Evolutionary conservation across 2,113 vertebrate genomes (phyloP), one percentile per base, ranked within the genome.

Genomic region (Columba livia): DNA sequence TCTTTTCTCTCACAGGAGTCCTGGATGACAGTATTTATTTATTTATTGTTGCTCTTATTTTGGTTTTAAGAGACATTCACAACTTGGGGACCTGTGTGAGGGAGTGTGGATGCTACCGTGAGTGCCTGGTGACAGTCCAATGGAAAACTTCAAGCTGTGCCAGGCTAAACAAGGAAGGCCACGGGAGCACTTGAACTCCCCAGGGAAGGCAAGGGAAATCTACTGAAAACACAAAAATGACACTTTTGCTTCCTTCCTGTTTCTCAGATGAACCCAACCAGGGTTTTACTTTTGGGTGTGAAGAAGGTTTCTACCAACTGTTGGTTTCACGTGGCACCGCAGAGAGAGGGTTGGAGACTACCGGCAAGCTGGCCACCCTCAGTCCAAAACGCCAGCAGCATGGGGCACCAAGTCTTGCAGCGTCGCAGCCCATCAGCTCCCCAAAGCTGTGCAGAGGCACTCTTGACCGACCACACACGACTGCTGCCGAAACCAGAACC

Each of bases 1-100:
- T 61, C 36, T 83, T 66, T 24, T 75, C 85, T 96, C 73, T 92
- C 92, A 92, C 75, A 89, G 74, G 83, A 94, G 15, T 66, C 64
- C 79, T 66, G 73, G 66, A 65, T 42, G 69, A 40, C 31, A 66
- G 23, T 92, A 47, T 96, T 96, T 96, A 86, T 96, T 96, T 96
- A 86, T 97, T 95, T 97, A 74, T 70, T 4, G 4, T 81, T 74
- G 42, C 69, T 78, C 29, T 84, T 56, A 54, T 54, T 92, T 62
- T 74, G 31, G 31, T 57, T 95, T 96, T 87, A 85, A 85, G 92
- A 96, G 66, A 69, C 51, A 88, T 60, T 44, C 61, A 95, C 60
- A 74, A 32, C 53, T 53, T 74, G 53, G 28, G n/a, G 56, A 67
- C 83, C 56, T 1, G 4, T 2, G 25, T 1, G 4, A 31, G 15